A percentile compares a stretch with the other conserved stretches of the same genome.
These are phyloP conservation scores for Quadroppia sp. DNA, from an alignment of 2,888 invertebrate genomes.

Conservation along the genomic window DNA sequence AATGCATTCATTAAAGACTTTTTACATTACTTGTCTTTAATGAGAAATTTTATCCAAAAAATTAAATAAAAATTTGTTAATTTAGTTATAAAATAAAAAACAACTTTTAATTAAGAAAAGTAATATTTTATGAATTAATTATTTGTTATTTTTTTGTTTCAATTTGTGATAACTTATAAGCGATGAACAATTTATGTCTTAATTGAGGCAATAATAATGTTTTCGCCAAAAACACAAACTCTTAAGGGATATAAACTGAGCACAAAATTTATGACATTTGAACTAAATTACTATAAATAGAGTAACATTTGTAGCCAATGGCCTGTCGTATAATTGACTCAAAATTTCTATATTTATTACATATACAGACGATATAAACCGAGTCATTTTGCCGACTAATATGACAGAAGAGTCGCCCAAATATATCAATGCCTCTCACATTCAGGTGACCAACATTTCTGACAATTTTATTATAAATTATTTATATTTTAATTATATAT, in stretches of 20 bases:
- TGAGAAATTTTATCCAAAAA: too few species aligned
- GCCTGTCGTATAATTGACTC: not conserved
- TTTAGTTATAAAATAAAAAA: too few species aligned
- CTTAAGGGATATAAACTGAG: not conserved
- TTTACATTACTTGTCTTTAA: too few species aligned
- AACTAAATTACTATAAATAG: constrained; percentile 3
- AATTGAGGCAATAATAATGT: not conserved
- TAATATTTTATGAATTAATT: too few species aligned
- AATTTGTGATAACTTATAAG: too few species aligned
- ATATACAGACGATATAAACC: constrained; percentile 67
- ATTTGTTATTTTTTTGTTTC: too few species aligned
- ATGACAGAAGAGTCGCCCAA: constrained; percentile 82
- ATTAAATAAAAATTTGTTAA: too few species aligned
- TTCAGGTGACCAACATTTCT: constrained; percentile 61
- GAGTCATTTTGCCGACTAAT: constrained; percentile 84
- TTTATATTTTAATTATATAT: not conserved
- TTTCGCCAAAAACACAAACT: not conserved
- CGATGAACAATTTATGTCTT: not conserved
- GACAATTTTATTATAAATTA: not conserved
- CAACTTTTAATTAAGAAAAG: too few species aligned
- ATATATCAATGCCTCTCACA: constrained; percentile 89
- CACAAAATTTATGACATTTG: constrained; percentile 1
- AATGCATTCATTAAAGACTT: too few species aligned
- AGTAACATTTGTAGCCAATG: not conserved
- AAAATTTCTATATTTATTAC: not conserved